A percentile compares a stretch with the other conserved stretches of the same genome.
These are phyloP conservation scores for Bufo bufo DNA, from an alignment of 2,113 vertebrate species.

Conservation along the genomic window DNA sequence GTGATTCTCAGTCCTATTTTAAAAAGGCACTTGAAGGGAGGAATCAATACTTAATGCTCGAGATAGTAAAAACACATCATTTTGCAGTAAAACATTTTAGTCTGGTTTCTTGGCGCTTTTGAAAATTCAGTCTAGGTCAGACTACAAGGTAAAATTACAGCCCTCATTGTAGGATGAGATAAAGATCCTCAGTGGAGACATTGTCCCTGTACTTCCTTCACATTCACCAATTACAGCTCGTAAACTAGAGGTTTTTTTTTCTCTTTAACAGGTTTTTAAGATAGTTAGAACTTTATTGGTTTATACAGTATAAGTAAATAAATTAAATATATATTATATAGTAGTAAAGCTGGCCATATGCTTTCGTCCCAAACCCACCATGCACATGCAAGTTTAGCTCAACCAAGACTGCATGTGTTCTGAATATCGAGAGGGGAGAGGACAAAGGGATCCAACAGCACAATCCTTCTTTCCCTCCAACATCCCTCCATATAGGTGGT, in stretches of 20 bases:
- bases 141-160: conserved; percentile 56
- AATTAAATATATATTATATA: no score
- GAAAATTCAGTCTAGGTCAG: conserved; percentile 49
- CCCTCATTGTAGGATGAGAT: conserved; percentile 13
- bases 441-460: no score
- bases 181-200: background rate
- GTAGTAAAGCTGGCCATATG: no score
- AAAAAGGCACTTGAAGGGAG: conserved; percentile 9
- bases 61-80: background rate
- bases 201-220: background rate
- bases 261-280: background rate
- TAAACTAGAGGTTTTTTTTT: background rate
- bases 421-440: no score
- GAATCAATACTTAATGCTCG: background rate
- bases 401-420: no score
- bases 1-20: background rate
- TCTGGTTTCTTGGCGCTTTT: conserved; percentile 38
- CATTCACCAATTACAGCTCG: background rate
- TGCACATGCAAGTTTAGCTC: no score
- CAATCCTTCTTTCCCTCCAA: no score
- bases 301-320: background rate
- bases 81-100: conserved; percentile 52
- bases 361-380: no score
- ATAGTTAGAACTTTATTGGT: conserved; percentile 2
- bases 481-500: no score